Conservation (phyloP, 37 sponge, comb jelly and placozoan species). For the Cladorhizidae sp. region DNA sequence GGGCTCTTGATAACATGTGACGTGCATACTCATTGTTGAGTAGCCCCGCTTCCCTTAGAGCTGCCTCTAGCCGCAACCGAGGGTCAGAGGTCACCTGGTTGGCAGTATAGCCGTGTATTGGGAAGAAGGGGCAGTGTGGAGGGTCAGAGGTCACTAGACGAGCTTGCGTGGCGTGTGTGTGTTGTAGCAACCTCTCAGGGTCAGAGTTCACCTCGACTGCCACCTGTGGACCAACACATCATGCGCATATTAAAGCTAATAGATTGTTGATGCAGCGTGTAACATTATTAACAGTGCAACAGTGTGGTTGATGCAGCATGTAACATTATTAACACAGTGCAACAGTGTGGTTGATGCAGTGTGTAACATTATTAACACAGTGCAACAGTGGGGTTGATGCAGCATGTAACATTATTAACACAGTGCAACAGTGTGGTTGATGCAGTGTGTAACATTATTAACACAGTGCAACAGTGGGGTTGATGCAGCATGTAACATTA, state of each 20-base stretch:
- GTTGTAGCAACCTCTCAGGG: conserved; percentile 44
- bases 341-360: neutral
- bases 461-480: too few relatives aligned
- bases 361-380: too few relatives aligned
- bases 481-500: too few relatives aligned
- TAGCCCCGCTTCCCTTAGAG: conserved; percentile 82
- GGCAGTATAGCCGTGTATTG: conserved; percentile 41
- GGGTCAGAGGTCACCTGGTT: conserved; percentile 66
- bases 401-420: too few relatives aligned
- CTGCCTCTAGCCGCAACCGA: conserved; percentile 75
- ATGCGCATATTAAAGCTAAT: too few relatives aligned
- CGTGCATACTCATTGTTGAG: conserved; percentile 79
- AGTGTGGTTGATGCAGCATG: neutral
- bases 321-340: neutral
- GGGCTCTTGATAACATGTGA: conserved; percentile 52
- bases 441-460: too few relatives aligned
- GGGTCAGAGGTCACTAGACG: neutral
- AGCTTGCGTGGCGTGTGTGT: conserved; percentile 28
- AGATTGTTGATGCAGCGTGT: neutral
- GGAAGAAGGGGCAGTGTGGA: conserved; percentile 41
- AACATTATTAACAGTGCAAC: neutral
- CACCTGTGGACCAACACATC: conserved; percentile 16
- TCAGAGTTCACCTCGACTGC: conserved; percentile 39
- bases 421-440: too few relatives aligned
- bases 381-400: too few relatives aligned